These are phyloP conservation scores for Zoanthus sociatus DNA, from an alignment of 92 coral and sea anemone genomes.

Conservation along the genomic window DNA sequence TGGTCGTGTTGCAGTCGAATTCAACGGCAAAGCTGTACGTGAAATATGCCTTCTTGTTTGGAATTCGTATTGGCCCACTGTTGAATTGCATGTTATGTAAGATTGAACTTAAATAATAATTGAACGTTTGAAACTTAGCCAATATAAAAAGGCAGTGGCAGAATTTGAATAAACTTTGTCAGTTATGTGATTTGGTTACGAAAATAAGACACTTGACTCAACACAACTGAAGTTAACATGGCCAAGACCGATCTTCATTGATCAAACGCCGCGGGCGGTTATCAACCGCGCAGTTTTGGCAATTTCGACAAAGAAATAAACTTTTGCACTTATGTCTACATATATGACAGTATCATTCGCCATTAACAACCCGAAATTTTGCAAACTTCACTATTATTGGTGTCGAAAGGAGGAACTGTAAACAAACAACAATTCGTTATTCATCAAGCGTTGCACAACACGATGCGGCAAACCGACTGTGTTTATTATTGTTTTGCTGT, in stretches of 20 bases:
- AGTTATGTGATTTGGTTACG: not conserved
- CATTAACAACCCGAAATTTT: not conserved
- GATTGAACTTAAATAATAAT: not conserved
- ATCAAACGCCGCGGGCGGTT: conserved; percentile 26
- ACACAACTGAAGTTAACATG: not conserved
- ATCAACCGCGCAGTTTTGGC: not conserved
- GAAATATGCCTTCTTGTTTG: not conserved
- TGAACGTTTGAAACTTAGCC: not conserved
- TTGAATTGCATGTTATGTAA: not conserved
- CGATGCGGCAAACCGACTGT: not conserved
- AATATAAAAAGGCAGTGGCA: not conserved
- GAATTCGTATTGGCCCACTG: not conserved
- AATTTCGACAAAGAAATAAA: not conserved
- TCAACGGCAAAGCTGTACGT: no score
- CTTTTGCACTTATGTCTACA: not conserved
- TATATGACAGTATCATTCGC: not conserved
- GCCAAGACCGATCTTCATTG: not conserved
- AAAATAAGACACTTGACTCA: not conserved
- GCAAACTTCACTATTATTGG: conserved; percentile 5
- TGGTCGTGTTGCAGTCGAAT: not conserved
- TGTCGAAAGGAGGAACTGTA: conserved; percentile 11
- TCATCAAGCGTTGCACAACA: not conserved
- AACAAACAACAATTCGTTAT: not conserved
- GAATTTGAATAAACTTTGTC: conserved; percentile 2
- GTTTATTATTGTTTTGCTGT: not conserved